Percentiles rank a stretch among this genome's conserved stretches.
phyloP scores from a whole-genome alignment of 30 jellyfish, hydroid and myxozoan genomes.

The Sanderia malayensis region DNA sequence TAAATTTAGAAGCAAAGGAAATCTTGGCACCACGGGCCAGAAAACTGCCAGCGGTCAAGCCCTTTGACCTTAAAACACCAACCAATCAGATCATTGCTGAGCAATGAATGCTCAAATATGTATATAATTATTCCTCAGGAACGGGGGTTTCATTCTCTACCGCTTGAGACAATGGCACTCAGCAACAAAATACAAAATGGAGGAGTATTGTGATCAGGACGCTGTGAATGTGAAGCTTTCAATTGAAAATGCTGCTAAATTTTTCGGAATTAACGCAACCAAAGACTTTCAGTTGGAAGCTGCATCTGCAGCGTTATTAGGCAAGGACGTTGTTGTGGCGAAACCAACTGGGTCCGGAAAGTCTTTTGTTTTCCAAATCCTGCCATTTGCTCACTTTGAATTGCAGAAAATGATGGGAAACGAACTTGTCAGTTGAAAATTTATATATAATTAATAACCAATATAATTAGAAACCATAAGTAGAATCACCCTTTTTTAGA shows the following conservation, averaged over 20 bases:
- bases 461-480: neutral
- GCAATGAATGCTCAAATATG: too few species aligned
- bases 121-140: too few species aligned
- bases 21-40: too few species aligned
- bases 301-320: constrained; percentile 36
- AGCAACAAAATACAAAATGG: neutral
- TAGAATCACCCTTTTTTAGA: neutral
- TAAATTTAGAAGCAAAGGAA: too few species aligned
- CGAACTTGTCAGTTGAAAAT: constrained; percentile 20
- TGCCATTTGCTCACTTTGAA: constrained; percentile 38
- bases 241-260: constrained; percentile 16
- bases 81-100: too few species aligned
- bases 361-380: constrained; percentile 30
- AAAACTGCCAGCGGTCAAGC: too few species aligned
- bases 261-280: constrained; percentile 10
- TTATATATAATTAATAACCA: neutral
- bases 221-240: constrained; percentile 18
- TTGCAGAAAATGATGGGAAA: constrained; percentile 35
- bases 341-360: constrained; percentile 55
- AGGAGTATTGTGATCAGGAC: constrained; percentile 1
- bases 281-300: constrained; percentile 37
- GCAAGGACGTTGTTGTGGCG: constrained; percentile 42
- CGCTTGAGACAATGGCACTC: constrained; percentile 1
- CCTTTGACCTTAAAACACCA: too few species aligned
- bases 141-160: constrained; percentile 8